Conservation (phyloP, 2,113 vertebrate species). For the Labeo rohita region DNA sequence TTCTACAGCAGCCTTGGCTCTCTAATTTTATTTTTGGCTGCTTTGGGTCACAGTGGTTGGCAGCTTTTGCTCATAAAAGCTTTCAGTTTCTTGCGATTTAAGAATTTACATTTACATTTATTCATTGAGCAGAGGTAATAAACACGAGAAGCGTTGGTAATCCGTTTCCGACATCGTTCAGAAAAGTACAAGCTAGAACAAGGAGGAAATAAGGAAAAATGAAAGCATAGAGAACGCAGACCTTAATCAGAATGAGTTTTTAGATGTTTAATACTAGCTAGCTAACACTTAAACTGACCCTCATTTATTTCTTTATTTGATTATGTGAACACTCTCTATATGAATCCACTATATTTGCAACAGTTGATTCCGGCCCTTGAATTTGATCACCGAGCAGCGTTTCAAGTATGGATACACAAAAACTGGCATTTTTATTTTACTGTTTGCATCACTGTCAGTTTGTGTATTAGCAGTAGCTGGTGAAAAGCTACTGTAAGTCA, state of each 20-base stretch:
- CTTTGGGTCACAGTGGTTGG: not conserved
- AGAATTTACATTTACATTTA: not conserved
- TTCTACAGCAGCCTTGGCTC: constrained; percentile 30
- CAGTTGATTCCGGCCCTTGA: not conserved
- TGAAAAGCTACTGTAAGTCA: not conserved
- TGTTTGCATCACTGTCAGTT: not conserved
- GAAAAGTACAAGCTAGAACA: not conserved
- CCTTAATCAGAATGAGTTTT: no score
- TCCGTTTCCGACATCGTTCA: not conserved
- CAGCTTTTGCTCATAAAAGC: not conserved
- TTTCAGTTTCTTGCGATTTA: not conserved
- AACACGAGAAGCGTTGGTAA: not conserved
- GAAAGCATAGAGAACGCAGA: not conserved
- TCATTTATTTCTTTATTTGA: not conserved
- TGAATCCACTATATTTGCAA: not conserved
- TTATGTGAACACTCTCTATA: not conserved
- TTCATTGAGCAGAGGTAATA: not conserved
- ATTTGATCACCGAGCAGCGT: not conserved
- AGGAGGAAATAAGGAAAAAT: not conserved
- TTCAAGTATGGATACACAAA: not conserved
- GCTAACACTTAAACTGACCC: not conserved
- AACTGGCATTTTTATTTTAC: not conserved
- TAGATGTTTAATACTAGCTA: no score
- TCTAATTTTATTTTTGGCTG: constrained; percentile 48
- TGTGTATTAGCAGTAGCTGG: not conserved